Base-by-base conservation (phyloP, 2,888 invertebrate genomes). In the Hyles lineata region DNA sequence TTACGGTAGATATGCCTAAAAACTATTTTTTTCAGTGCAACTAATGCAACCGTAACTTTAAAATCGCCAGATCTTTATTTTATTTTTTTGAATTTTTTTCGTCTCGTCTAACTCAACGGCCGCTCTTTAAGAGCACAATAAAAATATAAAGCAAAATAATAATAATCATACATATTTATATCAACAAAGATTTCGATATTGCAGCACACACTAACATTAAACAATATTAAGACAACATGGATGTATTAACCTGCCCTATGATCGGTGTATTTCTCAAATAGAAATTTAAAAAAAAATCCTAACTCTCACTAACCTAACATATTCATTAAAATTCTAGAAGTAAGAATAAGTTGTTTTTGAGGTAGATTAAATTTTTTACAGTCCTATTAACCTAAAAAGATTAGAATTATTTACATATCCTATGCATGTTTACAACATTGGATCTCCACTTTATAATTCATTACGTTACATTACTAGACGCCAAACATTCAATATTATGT, bases 331-430 rank as follows among this genome's bases (percentile, higher is more conserved):
- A 85, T 90, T 89, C 92, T 94, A 93, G 85, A 87, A 89, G 84
- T 91, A 92, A 90, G 87, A 89, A 92, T 93, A 93, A 92, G 92
- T 94, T 93, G 88, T 86, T 86, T 90, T 92, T 94, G 94, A 94
- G 94, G 94, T 94, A 94, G 94, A 94, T 94, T 90, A 90, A 92
- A 89, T 92, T 94, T 93, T 94, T 94, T 93, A 94, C 91, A 94
- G 89, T 92, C 93, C 94, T 94, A 94, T 93, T 94, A 94, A 89
- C 92, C 92, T 94, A 94, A 88, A 85, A 86, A 87, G 87, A 92
- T 92, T 92, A 92, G 88, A 92, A 92, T 88, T 93, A 94, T 92
- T 92, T 94, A 94, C 92, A 92, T 87, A 90, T 86, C 86, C 82
- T 87, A 90, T 85, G 86, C 52, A 70, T 70, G 61, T 69, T 60